Percentiles rank a stretch among this genome's conserved stretches.
These are phyloP conservation scores for Rhamnusium bicolor DNA, from an alignment of 2,888 invertebrate species.

Conservation along the genomic window DNA sequence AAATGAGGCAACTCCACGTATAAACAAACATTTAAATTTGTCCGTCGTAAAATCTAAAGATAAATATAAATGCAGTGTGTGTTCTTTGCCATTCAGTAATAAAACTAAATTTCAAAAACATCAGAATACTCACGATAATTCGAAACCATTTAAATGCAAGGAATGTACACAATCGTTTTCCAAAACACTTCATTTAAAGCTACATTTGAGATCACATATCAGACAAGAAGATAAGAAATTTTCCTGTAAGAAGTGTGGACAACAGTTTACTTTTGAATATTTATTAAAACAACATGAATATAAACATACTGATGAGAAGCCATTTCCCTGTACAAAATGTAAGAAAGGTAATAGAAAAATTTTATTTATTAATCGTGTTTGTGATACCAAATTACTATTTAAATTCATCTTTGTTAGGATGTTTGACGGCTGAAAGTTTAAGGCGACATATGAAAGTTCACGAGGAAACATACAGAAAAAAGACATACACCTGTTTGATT, in stretches of 20 bases:
- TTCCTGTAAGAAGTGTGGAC: constrained; percentile 57
- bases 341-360: constrained; percentile 59
- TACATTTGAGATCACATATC: constrained; percentile 57
- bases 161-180: constrained; percentile 56
- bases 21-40: constrained; percentile 19
- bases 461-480: constrained; percentile 62
- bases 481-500: constrained; percentile 61
- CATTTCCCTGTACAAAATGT: constrained; percentile 64
- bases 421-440: constrained; percentile 66
- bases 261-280: constrained; percentile 61
- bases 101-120: constrained; percentile 56
- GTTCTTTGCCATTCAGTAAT: constrained; percentile 54
- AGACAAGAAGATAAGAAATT: constrained; percentile 55
- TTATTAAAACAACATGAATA: constrained; percentile 64
- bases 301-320: constrained; percentile 64
- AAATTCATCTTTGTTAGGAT: constrained; percentile 58
- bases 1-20: constrained; percentile 18
- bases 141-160: constrained; percentile 57
- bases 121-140: constrained; percentile 53
- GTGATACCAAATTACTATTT: too few species aligned
- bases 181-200: constrained; percentile 53
- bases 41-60: constrained; percentile 38
- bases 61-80: constrained; percentile 55
- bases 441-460: constrained; percentile 65
- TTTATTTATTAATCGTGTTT: too few species aligned